These are phyloP conservation scores for Iselma pallidipennis DNA, from an alignment of 2,888 invertebrate species.

Conservation along the genomic window DNA sequence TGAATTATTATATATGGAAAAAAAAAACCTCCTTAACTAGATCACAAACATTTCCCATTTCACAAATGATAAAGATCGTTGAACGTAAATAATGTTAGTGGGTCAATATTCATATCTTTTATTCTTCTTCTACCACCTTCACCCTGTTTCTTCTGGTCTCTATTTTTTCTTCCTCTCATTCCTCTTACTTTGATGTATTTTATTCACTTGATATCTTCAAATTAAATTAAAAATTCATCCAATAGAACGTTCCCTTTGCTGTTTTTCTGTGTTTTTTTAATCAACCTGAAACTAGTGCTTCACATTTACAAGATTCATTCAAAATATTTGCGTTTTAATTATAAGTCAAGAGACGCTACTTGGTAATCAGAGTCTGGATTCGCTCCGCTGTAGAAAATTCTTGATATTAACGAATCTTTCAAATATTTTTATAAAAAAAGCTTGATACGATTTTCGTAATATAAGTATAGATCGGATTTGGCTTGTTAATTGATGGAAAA, in stretches of 20 bases:
- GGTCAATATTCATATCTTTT: slow-evolving; percentile 20
- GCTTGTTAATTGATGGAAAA: not conserved
- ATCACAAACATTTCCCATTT: not conserved
- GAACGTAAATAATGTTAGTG: slow-evolving; percentile 23
- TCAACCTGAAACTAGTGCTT: not conserved
- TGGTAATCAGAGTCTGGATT: slow-evolving; percentile 1
- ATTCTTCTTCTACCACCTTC: not conserved
- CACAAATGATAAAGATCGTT: slow-evolving; percentile 10
- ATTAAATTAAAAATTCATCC: not conserved
- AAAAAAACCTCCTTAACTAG: not conserved
- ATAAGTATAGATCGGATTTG: not conserved
- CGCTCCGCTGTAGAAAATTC: not conserved
- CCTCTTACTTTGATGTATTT: not conserved
- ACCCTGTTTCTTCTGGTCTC: too few species aligned
- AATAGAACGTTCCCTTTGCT: not conserved
- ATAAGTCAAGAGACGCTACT: not conserved
- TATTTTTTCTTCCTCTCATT: too few species aligned
- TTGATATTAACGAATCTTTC: not conserved
- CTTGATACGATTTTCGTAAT: not conserved
- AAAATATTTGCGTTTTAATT: slow-evolving; percentile 2
- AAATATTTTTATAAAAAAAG: not conserved
- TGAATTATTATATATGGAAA: not conserved
- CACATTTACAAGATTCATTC: not conserved
- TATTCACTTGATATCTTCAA: not conserved
- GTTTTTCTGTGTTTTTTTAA: not conserved